Conservation (phyloP, 2,113 vertebrate species). For the Bujurquina vittata region DNA sequence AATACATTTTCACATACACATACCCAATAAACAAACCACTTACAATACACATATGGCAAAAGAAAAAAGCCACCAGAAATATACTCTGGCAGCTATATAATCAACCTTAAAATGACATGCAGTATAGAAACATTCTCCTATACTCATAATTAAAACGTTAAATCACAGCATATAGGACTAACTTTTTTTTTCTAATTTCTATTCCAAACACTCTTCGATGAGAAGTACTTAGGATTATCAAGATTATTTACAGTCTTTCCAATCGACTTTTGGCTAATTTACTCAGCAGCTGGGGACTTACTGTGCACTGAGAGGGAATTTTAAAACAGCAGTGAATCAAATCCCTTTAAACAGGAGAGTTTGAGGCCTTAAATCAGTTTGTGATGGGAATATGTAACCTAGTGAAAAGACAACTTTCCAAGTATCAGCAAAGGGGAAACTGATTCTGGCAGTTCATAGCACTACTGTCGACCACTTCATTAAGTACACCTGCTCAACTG, state of each 20-base stretch:
- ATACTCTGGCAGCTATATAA: not conserved
- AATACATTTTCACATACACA: not conserved
- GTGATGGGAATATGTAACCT: constrained; percentile 9
- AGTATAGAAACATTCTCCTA: not conserved
- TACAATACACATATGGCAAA: not conserved
- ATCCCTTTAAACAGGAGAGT: constrained; percentile 24
- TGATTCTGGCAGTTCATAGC: not conserved
- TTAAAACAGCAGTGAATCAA: constrained; percentile 28
- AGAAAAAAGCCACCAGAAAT: not conserved
- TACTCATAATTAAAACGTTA: not conserved
- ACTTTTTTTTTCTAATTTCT: not conserved
- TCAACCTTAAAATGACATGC: not conserved
- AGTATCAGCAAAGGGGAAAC: not conserved
- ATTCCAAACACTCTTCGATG: not conserved
- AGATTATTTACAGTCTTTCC: constrained; percentile 18
- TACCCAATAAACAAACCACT: not conserved
- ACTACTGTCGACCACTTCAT: not conserved
- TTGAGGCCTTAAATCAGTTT: constrained; percentile 16
- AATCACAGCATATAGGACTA: not conserved
- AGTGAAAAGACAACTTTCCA: not conserved
- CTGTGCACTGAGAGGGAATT: constrained; percentile 2
- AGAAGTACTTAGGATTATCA: constrained; percentile 13
- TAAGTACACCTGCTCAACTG: no score
- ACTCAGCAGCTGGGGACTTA: not conserved
- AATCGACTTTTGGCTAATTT: constrained; percentile 4